Conservation (phyloP, 2,113 vertebrate genomes). For the Dromiciops gliroides region DNA sequence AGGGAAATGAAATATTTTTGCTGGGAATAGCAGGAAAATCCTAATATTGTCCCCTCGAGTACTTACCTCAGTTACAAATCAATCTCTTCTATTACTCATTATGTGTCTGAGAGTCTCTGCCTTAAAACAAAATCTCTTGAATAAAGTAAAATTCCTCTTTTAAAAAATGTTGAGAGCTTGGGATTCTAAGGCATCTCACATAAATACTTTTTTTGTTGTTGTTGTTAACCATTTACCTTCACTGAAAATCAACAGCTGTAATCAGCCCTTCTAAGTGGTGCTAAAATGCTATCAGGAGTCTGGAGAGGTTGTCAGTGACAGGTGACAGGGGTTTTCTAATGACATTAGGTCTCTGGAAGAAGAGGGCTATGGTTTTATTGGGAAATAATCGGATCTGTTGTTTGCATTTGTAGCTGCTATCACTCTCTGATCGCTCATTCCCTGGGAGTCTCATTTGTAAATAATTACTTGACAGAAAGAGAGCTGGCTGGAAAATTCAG, state of each 20-base stretch:
- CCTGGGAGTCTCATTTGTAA: slow-evolving; percentile 76
- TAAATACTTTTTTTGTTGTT: slow-evolving; percentile 74
- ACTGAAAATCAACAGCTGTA: slow-evolving; percentile 57
- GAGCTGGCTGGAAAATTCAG: slow-evolving; percentile 57
- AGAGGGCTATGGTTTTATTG: slow-evolving; percentile 62
- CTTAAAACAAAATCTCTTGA: not conserved
- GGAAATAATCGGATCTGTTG: slow-evolving; percentile 70
- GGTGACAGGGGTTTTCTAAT: slow-evolving; percentile 71
- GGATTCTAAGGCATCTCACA: slow-evolving; percentile 46
- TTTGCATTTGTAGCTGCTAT: slow-evolving; percentile 41
- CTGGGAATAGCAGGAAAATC: not conserved
- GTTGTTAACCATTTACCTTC: slow-evolving; percentile 75
- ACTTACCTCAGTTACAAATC: not conserved
- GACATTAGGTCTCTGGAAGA: slow-evolving; percentile 67
- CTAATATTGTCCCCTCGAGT: not conserved
- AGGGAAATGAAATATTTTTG: not conserved
- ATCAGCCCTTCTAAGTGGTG: slow-evolving; percentile 60
- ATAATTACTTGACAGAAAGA: slow-evolving; percentile 68
- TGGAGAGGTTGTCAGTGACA: slow-evolving; percentile 66
- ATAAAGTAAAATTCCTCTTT: not conserved
- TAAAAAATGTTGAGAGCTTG: slow-evolving; percentile 42
- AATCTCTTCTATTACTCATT: not conserved
- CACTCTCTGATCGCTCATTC: slow-evolving; percentile 57
- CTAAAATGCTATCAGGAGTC: slow-evolving; percentile 71
- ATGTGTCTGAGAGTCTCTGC: not conserved